Conservation (phyloP, 2,113 vertebrate genomes). For the Atherinomorus stipes region DNA sequence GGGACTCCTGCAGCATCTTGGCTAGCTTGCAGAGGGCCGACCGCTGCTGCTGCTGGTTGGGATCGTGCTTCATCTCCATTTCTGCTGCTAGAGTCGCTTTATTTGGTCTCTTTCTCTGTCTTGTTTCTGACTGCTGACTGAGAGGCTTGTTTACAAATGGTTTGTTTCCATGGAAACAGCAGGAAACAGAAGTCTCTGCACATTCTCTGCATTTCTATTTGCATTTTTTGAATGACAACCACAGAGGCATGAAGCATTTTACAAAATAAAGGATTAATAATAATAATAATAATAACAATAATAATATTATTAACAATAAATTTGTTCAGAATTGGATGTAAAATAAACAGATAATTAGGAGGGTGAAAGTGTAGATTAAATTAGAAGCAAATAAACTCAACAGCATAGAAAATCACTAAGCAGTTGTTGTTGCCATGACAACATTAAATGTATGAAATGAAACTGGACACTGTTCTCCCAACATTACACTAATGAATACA, state of each 20-base stretch:
- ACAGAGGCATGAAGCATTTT: background rate
- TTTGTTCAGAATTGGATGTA: background rate
- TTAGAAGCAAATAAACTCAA: background rate
- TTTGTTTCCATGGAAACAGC: background rate
- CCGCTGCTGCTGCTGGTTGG: no score
- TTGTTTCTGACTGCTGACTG: background rate
- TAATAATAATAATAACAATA: background rate
- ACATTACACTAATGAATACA: no score
- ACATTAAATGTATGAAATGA: no score
- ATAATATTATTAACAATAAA: no score
- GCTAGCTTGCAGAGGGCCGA: background rate
- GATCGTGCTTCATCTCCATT: background rate
- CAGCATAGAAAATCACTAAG: background rate
- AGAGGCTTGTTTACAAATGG: background rate
- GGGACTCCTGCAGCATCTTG: background rate
- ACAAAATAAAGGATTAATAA: background rate
- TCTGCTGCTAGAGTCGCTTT: background rate
- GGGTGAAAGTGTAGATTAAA: background rate
- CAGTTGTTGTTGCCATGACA: background rate
- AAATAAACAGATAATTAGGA: constrained; percentile 5
- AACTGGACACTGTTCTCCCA: no score
- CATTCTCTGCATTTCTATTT: background rate
- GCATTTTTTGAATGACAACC: background rate
- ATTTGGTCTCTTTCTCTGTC: background rate
- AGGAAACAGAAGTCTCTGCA: background rate